Conservation (phyloP, 2,113 vertebrate genomes). For the Sapayoa aenigma region DNA sequence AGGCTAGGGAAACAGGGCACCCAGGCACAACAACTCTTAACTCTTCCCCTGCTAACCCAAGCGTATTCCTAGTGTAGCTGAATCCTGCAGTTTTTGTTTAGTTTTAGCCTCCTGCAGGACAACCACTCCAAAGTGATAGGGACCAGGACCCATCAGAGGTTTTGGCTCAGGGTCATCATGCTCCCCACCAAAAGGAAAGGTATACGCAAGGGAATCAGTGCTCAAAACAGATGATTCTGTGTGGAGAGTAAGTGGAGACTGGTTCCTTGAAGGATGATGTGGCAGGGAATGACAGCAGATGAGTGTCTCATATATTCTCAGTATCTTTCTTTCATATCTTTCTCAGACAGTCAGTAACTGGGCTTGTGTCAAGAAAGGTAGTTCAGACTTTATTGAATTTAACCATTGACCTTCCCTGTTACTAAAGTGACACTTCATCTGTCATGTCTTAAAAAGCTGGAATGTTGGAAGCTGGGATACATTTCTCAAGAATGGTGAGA, state of each 20-base stretch:
- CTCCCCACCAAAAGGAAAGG: background rate
- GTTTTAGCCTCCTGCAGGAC: background rate
- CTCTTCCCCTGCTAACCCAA: background rate
- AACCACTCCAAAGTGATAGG: background rate
- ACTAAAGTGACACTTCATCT: background rate
- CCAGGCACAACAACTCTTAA: background rate
- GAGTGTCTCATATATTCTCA: fast-evolving
- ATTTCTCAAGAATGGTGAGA: background rate
- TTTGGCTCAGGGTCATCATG: background rate
- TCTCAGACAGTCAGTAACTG: background rate
- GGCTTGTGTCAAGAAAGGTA: background rate
- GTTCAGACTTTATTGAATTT: background rate
- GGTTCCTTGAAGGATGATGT: background rate
- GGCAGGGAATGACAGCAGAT: background rate
- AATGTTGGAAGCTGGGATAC: background rate
- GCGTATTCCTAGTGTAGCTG: background rate
- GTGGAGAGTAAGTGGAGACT: background rate
- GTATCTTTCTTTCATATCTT: background rate
- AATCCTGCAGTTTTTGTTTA: background rate
- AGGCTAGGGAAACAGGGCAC: background rate
- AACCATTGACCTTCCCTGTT: background rate
- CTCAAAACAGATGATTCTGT: background rate
- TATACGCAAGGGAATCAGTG: background rate
- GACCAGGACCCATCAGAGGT: background rate
- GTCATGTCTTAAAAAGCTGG: background rate